Evolutionary conservation across 2,797 vertebrate genomes (phyloP), one percentile per base, ranked within the genome.

Genomic region (Neopelma chrysocephalum): DNA sequence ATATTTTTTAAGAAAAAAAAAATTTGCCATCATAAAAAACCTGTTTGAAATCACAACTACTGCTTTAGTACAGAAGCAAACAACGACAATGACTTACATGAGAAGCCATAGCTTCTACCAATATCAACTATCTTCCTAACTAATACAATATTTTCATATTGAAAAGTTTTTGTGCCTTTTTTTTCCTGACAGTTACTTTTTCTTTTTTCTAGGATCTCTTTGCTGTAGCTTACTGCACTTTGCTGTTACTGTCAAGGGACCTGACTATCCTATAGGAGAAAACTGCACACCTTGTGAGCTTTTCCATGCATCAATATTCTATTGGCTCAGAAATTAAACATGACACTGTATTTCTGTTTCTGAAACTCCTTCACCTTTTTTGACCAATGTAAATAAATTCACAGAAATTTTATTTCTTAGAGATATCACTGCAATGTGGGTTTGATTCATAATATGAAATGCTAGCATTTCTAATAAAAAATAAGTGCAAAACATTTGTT

Each of bases 391-490:
- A 95, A 95, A 91, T 70, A 86, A 91, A 62, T 70, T 73, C 12
- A 56, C 23, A 8, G 22, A 19, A 93, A 95, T 91, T 81, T 31
- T 77, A 91, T 76, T 64, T 89, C 27, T 87, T 88, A 80, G 38
- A 47, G 17, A 71, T 94, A 34, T 69, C 40, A 72, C 53, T 81
- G 29, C 53, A 51, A 50, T 66, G 17, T 66, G 12, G 17, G 56
- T 94, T 93, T 93, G 36, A 82, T 72, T 84, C 45, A 50, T 57
- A 90, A 61, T 51, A 62, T 29, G 18, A 94, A 70, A 76, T 71
- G 36, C 51, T 94, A 82, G 61, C 65, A 96, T 76, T 97, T 78
- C 62, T 47, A 96, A 92, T 72, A 82, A 93, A 95, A 96, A 95
- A 56, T 71, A 91, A 92, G 51, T 81, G 58, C 66, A 94, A 96